These are phyloP conservation scores for Drosophila azteca DNA, from an alignment of 1,140 invertebrate genomes.

Conservation along the genomic window DNA sequence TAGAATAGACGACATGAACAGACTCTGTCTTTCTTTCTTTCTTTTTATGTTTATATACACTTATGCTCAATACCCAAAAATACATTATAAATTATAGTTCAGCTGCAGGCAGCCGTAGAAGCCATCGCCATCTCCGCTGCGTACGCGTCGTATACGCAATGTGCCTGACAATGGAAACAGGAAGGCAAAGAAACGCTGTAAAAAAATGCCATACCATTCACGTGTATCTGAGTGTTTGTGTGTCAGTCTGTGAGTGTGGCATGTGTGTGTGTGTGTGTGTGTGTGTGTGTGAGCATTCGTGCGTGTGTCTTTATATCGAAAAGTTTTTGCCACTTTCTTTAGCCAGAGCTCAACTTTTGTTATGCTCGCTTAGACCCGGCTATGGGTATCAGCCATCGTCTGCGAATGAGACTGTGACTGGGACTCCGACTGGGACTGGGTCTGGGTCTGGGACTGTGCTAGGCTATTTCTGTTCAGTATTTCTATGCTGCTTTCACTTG, in stretches of 20 bases:
- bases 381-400: constrained; percentile 4
- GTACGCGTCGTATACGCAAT: constrained; percentile 71
- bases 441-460: constrained; percentile 1
- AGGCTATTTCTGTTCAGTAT: constrained; percentile 58
- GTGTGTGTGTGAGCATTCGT: constrained; percentile 51
- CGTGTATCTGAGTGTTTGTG: no score
- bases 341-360: constrained; percentile 73
- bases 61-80: constrained; percentile 48
- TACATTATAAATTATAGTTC: constrained; percentile 77
- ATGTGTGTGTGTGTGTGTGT: constrained; percentile 3
- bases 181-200: constrained; percentile 60
- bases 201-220: constrained; percentile 48
- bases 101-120: constrained; percentile 27
- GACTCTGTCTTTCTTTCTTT: neutral
- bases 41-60: constrained; percentile 15
- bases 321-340: constrained; percentile 78
- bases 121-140: constrained; percentile 7
- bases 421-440: neutral
- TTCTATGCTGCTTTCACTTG: constrained; percentile 47
- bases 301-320: constrained; percentile 78
- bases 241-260: constrained; percentile 21
- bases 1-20: neutral
- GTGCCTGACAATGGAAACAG: constrained; percentile 66
- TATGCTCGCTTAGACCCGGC: constrained; percentile 66
- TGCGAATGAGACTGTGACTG: no score